Evolutionary conservation across 2,888 invertebrate genomes (phyloP), one percentile per base, ranked within the genome.

Genomic region (Nemotelus pantherinus): DNA sequence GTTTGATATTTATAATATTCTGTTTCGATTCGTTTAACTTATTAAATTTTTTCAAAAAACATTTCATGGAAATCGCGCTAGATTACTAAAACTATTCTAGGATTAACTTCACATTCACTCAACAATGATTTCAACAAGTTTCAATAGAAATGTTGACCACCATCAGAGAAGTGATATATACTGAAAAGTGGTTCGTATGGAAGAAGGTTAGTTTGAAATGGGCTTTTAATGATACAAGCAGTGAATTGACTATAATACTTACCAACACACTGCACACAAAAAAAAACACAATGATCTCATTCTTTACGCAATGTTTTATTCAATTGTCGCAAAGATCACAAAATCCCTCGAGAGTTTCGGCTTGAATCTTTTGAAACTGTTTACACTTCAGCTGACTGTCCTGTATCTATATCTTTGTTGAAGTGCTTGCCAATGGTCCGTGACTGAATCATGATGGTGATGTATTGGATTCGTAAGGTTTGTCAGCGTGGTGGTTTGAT

Each of bases 221-320:
- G 63, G 41, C 60, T 60, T 74, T 74, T 74, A 74, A 74, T 74
- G 74, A 63, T 74, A 74, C 74, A 74, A 63, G 74, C 48, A 60
- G 48, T 60, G 60, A 60, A 60, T 70, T 55, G 70, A 70, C 25
- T 43, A 43, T 63, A 63, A 25, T 9, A 70, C 41, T 65, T 10
- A 3, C n/a, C 48, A 48, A 53, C 44, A 63, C 75, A n/a, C 64
- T 6, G 47, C n/a, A 76, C 63, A 25, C 25, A 25, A 25, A 25
- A 25, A 25, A 76, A 79, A 78, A 77, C 68, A 77, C 70, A 77
- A 77, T 79, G 79, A 79, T 77, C 79, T 77, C 77, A 74, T 79
- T 77, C 79, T 77, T 63, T 70, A 77, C 77, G 79, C 72, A 55
- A 77, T 79, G 79, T 79, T 79, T 79, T 79, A 79, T 79, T 79